Evolutionary conservation across 2,888 invertebrate genomes (phyloP).

Genomic region (Caenorhabditis afra): DNA sequence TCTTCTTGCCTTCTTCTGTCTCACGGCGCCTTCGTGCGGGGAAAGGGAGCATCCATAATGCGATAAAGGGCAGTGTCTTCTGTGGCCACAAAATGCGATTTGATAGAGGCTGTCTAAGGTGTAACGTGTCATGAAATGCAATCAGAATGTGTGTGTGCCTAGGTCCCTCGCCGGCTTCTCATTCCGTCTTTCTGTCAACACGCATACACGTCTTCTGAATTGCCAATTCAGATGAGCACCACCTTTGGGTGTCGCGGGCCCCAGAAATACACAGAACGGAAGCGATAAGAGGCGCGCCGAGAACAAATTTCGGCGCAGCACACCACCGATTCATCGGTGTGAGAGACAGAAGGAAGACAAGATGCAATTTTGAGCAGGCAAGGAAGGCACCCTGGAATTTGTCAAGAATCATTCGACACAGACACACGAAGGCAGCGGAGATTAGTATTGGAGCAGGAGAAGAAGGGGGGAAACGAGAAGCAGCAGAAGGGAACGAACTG

Average conservation of each 20-base stretch:
- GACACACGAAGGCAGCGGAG: slow-evolving; percentile 28
- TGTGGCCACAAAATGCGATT: slow-evolving; percentile 48
- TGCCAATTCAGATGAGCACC: slow-evolving; percentile 45
- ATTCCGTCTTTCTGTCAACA: slow-evolving; percentile 45
- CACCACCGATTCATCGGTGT: slow-evolving; percentile 31
- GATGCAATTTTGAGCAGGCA: slow-evolving; percentile 52
- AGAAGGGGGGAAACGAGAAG: not conserved
- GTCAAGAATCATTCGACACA: slow-evolving; percentile 49
- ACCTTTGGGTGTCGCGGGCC: slow-evolving; percentile 17
- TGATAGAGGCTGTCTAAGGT: slow-evolving; percentile 48
- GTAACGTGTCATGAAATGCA: slow-evolving; percentile 61
- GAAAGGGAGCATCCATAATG: slow-evolving; percentile 61
- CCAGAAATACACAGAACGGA: slow-evolving; percentile 21
- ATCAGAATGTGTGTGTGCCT: slow-evolving; percentile 43
- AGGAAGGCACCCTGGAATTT: slow-evolving; percentile 38
- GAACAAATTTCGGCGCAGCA: slow-evolving; percentile 56
- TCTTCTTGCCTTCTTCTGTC: slow-evolving; percentile 14
- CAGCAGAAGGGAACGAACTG: slow-evolving; percentile 13
- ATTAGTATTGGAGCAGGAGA: slow-evolving; percentile 25
- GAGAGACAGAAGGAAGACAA: slow-evolving; percentile 16
- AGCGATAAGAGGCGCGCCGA: slow-evolving; percentile 29
- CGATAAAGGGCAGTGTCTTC: slow-evolving; percentile 58
- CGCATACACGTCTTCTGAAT: slow-evolving; percentile 28
- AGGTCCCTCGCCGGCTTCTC: slow-evolving; percentile 21
- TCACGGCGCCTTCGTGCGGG: slow-evolving; percentile 27